Evolutionary conservation across 1,140 invertebrate species (phyloP), one percentile per base, ranked within the genome.

Genomic region (Pseudomyrmex sp.): DNA sequence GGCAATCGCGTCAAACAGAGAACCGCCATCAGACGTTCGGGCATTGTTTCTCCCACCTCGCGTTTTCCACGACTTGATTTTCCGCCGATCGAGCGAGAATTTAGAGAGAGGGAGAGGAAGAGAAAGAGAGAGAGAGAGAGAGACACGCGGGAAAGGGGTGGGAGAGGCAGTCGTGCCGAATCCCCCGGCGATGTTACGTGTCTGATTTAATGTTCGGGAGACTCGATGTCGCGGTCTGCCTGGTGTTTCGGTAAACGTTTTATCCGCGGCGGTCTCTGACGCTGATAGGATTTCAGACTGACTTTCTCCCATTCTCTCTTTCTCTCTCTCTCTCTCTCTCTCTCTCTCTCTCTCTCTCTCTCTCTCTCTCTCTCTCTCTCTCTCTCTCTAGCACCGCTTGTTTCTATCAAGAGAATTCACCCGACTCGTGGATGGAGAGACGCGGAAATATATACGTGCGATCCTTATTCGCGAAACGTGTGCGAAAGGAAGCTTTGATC

Each of bases 201-300:
- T 80, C 76, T 80, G 76, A 80, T 80, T 80, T 80, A 80, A 80
- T 80, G 76, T 72, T 72, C 59, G 66, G 76, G 66, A 35, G 76
- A 80, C 66, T 80, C 76, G 76, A 80, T 72, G 76, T 80, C 76
- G 76, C 66, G 18, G 50, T 48, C 76, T 79, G 76, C 65, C 54
- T 80, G 66, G 66, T 80, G 76, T 80, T 80, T 72, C 66, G 23
- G 54, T 80, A 80, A 80, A 80, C 76, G 76, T 80, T 80, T 80
- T 80, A 80, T 80, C 76, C 46, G 26, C 56, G 44, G 52, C 66
- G 66, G 15, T 80, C 44, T 80, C 44, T 80, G 76, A 80, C 76
- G 66, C 66, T 80, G 66, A 80, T 80, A 80, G 76, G 54, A 80
- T 80, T 72, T 80, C 66, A 20, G 23, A 70, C 76, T 70, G 76